Evolutionary conservation across 2,113 vertebrate genomes (phyloP).

Genomic region (Alosa alosa): DNA sequence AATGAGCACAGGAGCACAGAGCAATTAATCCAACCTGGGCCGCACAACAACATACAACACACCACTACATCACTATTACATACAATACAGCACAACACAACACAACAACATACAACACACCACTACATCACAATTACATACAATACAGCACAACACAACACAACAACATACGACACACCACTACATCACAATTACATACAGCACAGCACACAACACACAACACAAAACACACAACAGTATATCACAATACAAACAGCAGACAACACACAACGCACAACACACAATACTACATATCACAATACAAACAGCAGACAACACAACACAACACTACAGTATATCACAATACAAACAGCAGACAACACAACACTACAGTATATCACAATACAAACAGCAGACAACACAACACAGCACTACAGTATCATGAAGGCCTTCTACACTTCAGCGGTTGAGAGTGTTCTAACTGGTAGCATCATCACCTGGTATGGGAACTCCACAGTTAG

Average conservation of each 20-base stretch:
- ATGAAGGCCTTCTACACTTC: too few species aligned
- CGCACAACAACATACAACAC: background rate
- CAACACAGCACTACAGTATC: too few species aligned
- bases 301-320: background rate
- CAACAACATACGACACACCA: too few species aligned
- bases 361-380: background rate
- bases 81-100: background rate
- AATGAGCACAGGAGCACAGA: background rate
- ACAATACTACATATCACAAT: background rate
- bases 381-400: too few species aligned
- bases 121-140: background rate
- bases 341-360: background rate
- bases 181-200: background rate
- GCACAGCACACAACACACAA: background rate
- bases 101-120: background rate
- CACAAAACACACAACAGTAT: too few species aligned
- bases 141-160: background rate
- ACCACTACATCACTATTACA: background rate
- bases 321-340: background rate
- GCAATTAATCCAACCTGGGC: constrained; percentile 3
- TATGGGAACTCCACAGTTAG: too few species aligned
- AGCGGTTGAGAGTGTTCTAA: too few species aligned
- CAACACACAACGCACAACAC: too few species aligned
- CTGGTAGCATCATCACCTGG: too few species aligned
- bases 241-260: too few species aligned